A percentile compares a stretch with the other conserved stretches of the same genome.
phyloP scores from a whole-genome alignment of 2,888 invertebrate genomes.

The Melitaea athalia region DNA sequence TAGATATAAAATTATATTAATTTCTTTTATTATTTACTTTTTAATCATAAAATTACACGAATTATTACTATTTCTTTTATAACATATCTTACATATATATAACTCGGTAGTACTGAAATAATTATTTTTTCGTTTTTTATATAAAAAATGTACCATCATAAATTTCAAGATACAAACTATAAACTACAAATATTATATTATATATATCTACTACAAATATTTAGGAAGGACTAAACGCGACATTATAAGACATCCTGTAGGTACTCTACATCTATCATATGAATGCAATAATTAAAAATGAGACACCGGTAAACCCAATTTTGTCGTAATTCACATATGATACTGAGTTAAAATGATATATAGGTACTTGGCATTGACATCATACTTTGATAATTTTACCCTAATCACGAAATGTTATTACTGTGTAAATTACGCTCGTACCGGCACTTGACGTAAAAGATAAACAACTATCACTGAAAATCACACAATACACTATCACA shows the following conservation, averaged over 20 bases:
- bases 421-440: conserved; percentile 52
- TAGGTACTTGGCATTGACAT: conserved; percentile 69
- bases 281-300: background rate
- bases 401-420: conserved; percentile 59
- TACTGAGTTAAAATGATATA: conserved; percentile 27
- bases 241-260: background rate
- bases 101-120: too few relatives aligned
- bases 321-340: background rate
- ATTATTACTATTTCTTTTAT: background rate
- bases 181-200: too few relatives aligned
- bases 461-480: conserved; percentile 6
- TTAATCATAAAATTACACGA: background rate
- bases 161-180: too few relatives aligned
- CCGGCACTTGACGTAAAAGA: conserved; percentile 19
- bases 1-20: too few relatives aligned
- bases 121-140: too few relatives aligned
- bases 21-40: too few relatives aligned
- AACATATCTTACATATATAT: too few relatives aligned
- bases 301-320: conserved; percentile 2
- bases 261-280: background rate
- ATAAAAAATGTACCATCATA: too few relatives aligned
- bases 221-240: background rate
- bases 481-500: conserved; percentile 5
- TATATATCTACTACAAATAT: background rate
- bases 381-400: conserved; percentile 49